Evolutionary conservation across 1,140 invertebrate species (phyloP).

Genomic region (Pseudomyrmex cubaensis): DNA sequence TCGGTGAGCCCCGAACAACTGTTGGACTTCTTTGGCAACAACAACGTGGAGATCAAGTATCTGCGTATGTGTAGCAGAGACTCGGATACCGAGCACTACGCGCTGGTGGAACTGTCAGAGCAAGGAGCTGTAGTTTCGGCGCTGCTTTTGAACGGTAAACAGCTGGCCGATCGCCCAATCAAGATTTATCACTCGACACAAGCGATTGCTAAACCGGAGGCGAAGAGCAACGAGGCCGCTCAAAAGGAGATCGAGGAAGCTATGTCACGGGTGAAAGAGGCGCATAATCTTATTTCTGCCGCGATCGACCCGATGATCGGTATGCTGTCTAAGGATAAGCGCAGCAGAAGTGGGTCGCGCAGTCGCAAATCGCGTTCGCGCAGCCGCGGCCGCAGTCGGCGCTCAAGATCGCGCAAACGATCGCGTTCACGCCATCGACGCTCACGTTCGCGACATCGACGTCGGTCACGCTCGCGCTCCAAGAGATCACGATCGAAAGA

Average conservation of each 20-base stretch:
- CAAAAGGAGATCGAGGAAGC: conserved; percentile 98
- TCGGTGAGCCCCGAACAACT: conserved; percentile 91
- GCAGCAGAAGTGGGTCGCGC: conserved; percentile 87
- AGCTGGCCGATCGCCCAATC: conserved; percentile 82
- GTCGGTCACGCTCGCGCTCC: conserved; percentile 83
- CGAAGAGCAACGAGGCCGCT: conserved; percentile 97
- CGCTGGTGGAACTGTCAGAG: conserved; percentile 97
- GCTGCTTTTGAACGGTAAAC: conserved; percentile 93
- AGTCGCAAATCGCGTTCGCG: conserved; percentile 88
- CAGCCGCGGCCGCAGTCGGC: conserved; percentile 85
- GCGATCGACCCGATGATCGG: conserved; percentile 96
- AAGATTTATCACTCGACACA: conserved; percentile 95
- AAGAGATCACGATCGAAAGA: conserved; percentile 86
- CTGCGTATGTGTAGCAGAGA: conserved; percentile 95
- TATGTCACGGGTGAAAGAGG: conserved; percentile 98
- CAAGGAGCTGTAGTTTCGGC: conserved; percentile 95
- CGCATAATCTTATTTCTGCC: conserved; percentile 96
- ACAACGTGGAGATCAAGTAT: conserved; percentile 98
- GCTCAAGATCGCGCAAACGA: conserved; percentile 85
- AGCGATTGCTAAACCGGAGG: conserved; percentile 96
- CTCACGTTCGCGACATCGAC: conserved; percentile 83
- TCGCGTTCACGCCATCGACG: conserved; percentile 88
- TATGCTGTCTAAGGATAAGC: conserved; percentile 93
- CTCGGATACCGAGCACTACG: conserved; percentile 90
- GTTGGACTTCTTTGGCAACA: conserved; percentile 93